A percentile compares a stretch with the other conserved stretches of the same genome.
These are phyloP conservation scores for Apocrypta bakeri DNA, from an alignment of 1,140 invertebrate genomes.

Conservation along the genomic window DNA sequence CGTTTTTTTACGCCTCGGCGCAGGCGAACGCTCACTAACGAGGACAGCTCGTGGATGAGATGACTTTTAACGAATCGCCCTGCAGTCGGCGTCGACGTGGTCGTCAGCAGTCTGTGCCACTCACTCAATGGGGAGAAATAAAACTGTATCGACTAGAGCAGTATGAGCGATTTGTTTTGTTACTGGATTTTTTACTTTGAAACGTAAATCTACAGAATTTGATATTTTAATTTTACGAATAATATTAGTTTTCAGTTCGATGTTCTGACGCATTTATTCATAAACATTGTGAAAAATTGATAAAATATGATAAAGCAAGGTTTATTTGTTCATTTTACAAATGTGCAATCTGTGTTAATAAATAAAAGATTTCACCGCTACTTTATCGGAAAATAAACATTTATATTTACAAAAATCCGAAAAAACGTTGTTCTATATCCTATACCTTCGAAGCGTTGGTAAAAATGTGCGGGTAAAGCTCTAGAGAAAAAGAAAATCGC, in stretches of 20 bases:
- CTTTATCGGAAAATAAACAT: not conserved
- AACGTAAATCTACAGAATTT: not conserved
- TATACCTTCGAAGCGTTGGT: not conserved
- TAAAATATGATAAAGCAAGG: not conserved
- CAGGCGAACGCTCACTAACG: conserved; percentile 51
- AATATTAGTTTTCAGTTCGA: not conserved
- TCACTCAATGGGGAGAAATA: not conserved
- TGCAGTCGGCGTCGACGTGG: not conserved
- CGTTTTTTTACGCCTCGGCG: conserved; percentile 50
- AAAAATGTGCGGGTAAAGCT: no score
- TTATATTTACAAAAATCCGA: not conserved
- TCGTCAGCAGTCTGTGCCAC: not conserved
- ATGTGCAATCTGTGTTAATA: no score
- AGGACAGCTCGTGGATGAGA: conserved; percentile 44
- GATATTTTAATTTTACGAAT: not conserved
- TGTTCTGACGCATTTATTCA: not conserved
- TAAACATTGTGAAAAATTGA: not conserved
- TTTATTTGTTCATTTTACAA: no score
- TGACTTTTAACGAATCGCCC: conserved; percentile 25
- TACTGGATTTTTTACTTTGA: not conserved
- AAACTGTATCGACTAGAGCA: not conserved
- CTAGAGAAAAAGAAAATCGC: not conserved
- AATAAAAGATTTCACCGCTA: not conserved
- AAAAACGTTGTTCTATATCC: not conserved
- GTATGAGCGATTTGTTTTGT: not conserved